Base-by-base conservation (phyloP, 2,797 vertebrate genomes). In the Lacerta viridis region DNA sequence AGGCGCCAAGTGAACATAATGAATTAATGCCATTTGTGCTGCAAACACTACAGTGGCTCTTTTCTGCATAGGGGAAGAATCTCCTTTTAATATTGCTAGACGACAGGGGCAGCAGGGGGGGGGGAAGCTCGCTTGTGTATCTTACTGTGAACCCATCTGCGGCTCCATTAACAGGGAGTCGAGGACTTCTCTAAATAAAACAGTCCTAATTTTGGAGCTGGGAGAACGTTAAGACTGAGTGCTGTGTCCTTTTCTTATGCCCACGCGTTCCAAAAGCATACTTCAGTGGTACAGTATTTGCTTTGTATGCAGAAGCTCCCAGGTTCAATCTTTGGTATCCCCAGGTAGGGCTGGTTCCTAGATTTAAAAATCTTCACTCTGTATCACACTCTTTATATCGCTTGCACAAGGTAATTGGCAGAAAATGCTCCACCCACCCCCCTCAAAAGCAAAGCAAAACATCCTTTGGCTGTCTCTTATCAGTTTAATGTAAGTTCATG, bases 21-120 rank as follows among this genome's bases (percentile, higher is more conserved):
- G 83, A 94, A 92, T 92, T 91, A 93, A 93, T 84, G 83, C 46
- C 50, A 90, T 91, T 94, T 85, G 90, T 92, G 89, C 83, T 84
- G 91, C 59, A 88, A 88, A 84, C 87, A 82, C 5, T 84, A 75
- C 25, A 92, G 86, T 69, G 33, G 0, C 1, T 91, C 91, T 95
- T 92, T 92, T 75, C 61, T 88, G 82, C 86, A 84, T 82, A 75
- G 68, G 84, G 5, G 94, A 64, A 79, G 90, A 94, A 89, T 83
- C 83, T 91, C 75, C 59, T 92, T 93, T 94, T 87, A 93, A 91
- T 95, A 93, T 85, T 88, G 80, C 59, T 55, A 59, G 82, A 93
- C 90, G 89, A 89, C 20, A 87, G 0, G 0, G n/a, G 46, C 5
- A 55, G 50, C 50, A 4, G 50, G 50, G 86, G 23, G 84, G 29